Percentiles rank a stretch among this genome's conserved stretches.
Evolutionary conservation across 2,797 vertebrate genomes (phyloP).

Genomic region (Falco concolor): DNA sequence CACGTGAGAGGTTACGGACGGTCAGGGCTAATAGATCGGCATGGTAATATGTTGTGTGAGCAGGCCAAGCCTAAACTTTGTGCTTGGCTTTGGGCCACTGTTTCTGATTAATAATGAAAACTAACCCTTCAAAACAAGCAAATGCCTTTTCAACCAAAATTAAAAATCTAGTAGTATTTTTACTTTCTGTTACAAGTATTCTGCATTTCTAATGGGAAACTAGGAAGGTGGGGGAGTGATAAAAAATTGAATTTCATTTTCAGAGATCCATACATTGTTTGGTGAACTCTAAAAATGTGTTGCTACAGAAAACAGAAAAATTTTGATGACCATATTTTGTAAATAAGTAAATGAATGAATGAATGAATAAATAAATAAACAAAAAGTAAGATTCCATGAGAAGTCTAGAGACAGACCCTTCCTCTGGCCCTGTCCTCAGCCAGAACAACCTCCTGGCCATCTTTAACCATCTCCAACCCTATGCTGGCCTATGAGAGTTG

Average conservation of each 20-base stretch:
- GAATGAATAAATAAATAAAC: too few species aligned
- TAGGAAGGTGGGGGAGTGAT: background rate
- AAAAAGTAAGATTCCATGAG: background rate
- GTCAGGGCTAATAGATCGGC: background rate
- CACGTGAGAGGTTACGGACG: fast-evolving
- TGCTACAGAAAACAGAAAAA: background rate
- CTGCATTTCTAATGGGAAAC: background rate
- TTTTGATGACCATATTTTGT: background rate
- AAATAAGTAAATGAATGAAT: background rate
- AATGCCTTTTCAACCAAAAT: background rate
- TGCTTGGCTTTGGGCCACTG: background rate
- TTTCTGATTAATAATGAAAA: background rate
- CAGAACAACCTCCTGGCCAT: background rate
- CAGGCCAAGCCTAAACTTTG: background rate
- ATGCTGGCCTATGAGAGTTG: fast-evolving
- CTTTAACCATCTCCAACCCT: background rate
- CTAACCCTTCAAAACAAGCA: background rate
- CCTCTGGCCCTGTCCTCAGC: background rate
- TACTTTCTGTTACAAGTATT: background rate
- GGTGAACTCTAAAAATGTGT: background rate
- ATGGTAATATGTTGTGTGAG: background rate
- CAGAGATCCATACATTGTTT: background rate
- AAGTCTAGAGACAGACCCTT: background rate
- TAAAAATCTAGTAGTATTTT: background rate
- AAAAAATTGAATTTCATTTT: background rate